phyloP scores from a whole-genome alignment of 2,797 vertebrate species.

The Argyrosomus regius region DNA sequence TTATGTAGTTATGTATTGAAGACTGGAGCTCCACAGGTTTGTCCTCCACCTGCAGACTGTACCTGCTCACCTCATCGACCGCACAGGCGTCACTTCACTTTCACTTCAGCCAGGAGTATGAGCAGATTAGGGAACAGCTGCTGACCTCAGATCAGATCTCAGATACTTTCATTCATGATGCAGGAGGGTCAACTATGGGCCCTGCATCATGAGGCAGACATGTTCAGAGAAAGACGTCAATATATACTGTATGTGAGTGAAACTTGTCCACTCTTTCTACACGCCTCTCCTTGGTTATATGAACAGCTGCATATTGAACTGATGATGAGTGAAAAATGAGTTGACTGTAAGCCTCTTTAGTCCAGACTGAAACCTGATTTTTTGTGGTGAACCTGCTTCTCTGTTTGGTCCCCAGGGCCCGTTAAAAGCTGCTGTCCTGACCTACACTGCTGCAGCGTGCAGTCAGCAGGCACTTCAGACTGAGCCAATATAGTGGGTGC shows the following conservation, averaged over 20 bases:
- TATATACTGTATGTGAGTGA: no score
- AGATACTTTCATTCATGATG: neutral
- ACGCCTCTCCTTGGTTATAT: neutral
- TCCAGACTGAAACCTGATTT: conserved; percentile 17
- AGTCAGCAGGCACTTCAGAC: conserved; percentile 38
- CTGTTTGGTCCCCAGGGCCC: conserved; percentile 7
- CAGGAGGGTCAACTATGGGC: neutral
- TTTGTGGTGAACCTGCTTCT: conserved; percentile 20
- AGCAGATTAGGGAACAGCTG: conserved; percentile 4
- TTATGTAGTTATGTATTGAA: neutral
- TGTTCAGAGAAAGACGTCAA: no score
- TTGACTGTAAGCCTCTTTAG: neutral
- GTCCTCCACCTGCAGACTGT: neutral
- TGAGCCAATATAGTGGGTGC: conserved; percentile 61
- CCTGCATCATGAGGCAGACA: neutral
- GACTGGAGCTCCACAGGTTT: neutral
- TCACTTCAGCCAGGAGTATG: no score
- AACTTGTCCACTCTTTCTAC: no score
- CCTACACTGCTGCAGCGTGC: neutral
- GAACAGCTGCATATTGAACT: neutral
- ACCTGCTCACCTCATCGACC: conserved; percentile 4
- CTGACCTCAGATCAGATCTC: neutral
- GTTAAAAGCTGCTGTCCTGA: conserved; percentile 36
- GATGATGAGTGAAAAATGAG: neutral
- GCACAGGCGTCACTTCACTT: neutral